Evolutionary conservation across 2,888 invertebrate genomes (phyloP).

Genomic region (Timema cristinae): DNA sequence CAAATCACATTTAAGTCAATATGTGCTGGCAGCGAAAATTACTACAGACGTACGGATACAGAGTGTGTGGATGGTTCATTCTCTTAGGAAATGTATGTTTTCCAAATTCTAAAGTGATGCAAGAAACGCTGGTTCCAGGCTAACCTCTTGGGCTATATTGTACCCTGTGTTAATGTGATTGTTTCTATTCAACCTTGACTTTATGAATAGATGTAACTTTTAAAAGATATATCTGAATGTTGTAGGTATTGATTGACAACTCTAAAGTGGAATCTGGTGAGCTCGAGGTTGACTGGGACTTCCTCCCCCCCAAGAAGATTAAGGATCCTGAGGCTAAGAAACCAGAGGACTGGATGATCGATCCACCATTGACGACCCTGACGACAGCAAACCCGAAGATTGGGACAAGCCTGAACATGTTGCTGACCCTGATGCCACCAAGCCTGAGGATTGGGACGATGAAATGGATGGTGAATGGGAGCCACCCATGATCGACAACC

Average conservation of each 20-base stretch:
- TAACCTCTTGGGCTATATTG: too few relatives aligned
- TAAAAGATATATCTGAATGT: too few relatives aligned
- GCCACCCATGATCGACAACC: conserved; percentile 98
- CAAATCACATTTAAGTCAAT: too few relatives aligned
- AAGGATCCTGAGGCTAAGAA: conserved; percentile 97
- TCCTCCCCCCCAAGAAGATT: conserved; percentile 95
- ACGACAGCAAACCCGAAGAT: conserved; percentile 93
- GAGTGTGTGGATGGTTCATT: too few relatives aligned
- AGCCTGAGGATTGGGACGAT: conserved; percentile 99
- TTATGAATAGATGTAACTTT: too few relatives aligned
- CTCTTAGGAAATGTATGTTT: too few relatives aligned
- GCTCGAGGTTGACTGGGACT: conserved; percentile 96
- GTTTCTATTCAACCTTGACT: too few relatives aligned
- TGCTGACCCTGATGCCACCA: conserved; percentile 92
- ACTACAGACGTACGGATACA: too few relatives aligned
- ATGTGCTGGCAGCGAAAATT: too few relatives aligned
- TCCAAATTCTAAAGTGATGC: too few relatives aligned
- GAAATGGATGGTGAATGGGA: conserved; percentile 99
- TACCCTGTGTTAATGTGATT: too few relatives aligned
- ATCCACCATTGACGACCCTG: conserved; percentile 91
- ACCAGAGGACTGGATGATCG: conserved; percentile 95
- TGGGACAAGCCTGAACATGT: conserved; percentile 99
- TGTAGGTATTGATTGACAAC: conserved; percentile 80
- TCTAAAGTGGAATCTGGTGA: conserved; percentile 91
- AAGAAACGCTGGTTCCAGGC: too few relatives aligned